These are phyloP conservation scores for Habroteleia sp. DNA, from an alignment of 2,888 invertebrate species.

Conservation along the genomic window DNA sequence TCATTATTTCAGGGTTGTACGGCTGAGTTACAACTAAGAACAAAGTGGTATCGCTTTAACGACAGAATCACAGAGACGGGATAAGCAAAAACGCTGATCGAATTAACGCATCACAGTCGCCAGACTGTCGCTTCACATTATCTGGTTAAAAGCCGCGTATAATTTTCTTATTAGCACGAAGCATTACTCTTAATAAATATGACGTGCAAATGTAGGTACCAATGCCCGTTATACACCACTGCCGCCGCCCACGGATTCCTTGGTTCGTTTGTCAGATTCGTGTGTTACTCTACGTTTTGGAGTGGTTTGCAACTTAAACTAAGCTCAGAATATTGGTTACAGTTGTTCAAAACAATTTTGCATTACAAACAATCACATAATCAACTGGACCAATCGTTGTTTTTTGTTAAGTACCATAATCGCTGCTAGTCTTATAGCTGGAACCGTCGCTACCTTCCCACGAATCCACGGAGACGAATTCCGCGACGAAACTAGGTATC, in stretches of 20 bases:
- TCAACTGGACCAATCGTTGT: no score
- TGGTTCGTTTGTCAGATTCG: slow-evolving; percentile 32
- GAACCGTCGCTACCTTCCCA: slow-evolving; percentile 87
- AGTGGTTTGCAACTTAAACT: neutral
- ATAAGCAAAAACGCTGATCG: slow-evolving; percentile 2
- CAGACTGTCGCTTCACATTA: slow-evolving; percentile 2
- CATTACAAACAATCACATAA: no score
- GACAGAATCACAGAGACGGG: slow-evolving; percentile 1
- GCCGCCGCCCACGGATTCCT: slow-evolving; percentile 62
- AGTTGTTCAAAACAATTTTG: no score
- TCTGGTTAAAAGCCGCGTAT: slow-evolving; percentile 15
- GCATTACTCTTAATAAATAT: slow-evolving; percentile 56
- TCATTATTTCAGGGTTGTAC: slow-evolving; percentile 87
- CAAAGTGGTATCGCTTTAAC: slow-evolving; percentile 38
- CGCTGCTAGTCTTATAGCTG: slow-evolving; percentile 86
- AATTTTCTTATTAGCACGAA: slow-evolving; percentile 39
- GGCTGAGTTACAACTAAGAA: slow-evolving; percentile 86
- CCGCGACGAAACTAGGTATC: slow-evolving; percentile 94
- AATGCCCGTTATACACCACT: slow-evolving; percentile 33
- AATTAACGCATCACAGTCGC: neutral
- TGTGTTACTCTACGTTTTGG: slow-evolving; percentile 3
- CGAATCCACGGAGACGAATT: slow-evolving; percentile 94
- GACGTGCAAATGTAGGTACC: slow-evolving; percentile 54
- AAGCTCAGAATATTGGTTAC: no score
- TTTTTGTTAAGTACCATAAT: slow-evolving; percentile 86